Evolutionary conservation across 35 echinoderm and acorn worm species (phyloP).

Genomic region (Eucidaris tribuloides): DNA sequence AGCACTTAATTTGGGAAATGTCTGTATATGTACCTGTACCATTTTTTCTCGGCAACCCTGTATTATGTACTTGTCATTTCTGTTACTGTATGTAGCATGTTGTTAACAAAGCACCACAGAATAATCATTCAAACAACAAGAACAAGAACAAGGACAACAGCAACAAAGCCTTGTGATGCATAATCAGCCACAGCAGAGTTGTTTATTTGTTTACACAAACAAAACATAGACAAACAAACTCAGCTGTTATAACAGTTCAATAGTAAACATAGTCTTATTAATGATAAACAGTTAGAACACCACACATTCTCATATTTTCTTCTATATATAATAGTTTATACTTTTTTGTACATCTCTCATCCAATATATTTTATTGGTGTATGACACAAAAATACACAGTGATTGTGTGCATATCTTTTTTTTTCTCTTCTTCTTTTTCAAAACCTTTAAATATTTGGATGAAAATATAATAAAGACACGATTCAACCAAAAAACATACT

Average conservation of each 20-base stretch:
- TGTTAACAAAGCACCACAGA: too few relatives aligned
- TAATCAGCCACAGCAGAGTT: constrained; percentile 33
- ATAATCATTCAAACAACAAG: too few relatives aligned
- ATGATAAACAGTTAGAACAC: background rate
- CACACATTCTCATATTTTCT: constrained; percentile 34
- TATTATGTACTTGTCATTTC: too few relatives aligned
- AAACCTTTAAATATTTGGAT: constrained; percentile 3
- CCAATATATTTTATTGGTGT: constrained; percentile 4
- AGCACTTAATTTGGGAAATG: too few relatives aligned
- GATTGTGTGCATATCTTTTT: background rate
- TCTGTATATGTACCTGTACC: too few relatives aligned
- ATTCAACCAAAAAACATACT: background rate
- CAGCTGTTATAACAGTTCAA: constrained; percentile 21
- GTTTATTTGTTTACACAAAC: constrained; percentile 25
- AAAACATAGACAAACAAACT: constrained; percentile 1
- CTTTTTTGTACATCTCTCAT: constrained; percentile 22
- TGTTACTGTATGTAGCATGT: too few relatives aligned
- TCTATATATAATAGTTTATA: constrained; percentile 37
- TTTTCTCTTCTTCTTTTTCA: background rate
- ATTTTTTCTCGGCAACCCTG: too few relatives aligned
- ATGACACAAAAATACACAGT: constrained; percentile 22
- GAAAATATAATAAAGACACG: background rate
- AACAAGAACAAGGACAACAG: too few relatives aligned
- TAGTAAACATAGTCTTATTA: background rate
- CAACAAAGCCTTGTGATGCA: too few relatives aligned